Percentiles rank a stretch among this genome's conserved stretches.
phyloP scores from a whole-genome alignment of 1,140 invertebrate species.

The Elymnias hypermnestra region DNA sequence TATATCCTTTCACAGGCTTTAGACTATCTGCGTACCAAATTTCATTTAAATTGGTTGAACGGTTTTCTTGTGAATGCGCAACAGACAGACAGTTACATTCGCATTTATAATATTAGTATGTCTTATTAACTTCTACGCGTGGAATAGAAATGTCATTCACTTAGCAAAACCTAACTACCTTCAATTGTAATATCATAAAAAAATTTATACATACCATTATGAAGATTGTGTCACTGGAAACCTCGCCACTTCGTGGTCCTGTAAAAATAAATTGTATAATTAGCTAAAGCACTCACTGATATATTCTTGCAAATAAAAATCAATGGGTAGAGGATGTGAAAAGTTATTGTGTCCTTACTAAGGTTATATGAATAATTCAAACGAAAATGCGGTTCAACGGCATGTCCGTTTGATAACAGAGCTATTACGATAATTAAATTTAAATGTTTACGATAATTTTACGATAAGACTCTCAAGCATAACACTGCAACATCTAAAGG shows the following conservation, averaged over 20 bases:
- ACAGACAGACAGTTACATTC: no score
- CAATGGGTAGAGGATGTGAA: background rate
- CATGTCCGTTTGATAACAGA: slow-evolving; percentile 9
- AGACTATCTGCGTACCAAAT: no score
- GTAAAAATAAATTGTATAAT: slow-evolving; percentile 10
- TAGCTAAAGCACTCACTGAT: no score
- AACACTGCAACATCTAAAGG: background rate
- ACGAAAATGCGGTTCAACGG: slow-evolving; percentile 4
- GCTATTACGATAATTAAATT: background rate
- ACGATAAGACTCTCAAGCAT: background rate
- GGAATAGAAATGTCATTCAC: no score
- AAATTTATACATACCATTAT: slow-evolving; percentile 29
- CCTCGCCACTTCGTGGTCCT: slow-evolving; percentile 8
- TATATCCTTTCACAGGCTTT: no score
- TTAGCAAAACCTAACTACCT: no score
- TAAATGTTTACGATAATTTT: slow-evolving; percentile 3
- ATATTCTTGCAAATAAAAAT: no score
- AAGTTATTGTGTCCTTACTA: background rate
- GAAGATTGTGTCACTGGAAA: slow-evolving; percentile 12
- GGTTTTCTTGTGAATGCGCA: no score
- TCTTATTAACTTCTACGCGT: no score
- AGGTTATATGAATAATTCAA: slow-evolving; percentile 10
- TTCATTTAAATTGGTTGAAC: no score
- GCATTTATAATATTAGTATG: no score
- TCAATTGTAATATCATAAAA: no score